phyloP scores from a whole-genome alignment of 2,113 vertebrate genomes.

The Planiliza haematocheilus region DNA sequence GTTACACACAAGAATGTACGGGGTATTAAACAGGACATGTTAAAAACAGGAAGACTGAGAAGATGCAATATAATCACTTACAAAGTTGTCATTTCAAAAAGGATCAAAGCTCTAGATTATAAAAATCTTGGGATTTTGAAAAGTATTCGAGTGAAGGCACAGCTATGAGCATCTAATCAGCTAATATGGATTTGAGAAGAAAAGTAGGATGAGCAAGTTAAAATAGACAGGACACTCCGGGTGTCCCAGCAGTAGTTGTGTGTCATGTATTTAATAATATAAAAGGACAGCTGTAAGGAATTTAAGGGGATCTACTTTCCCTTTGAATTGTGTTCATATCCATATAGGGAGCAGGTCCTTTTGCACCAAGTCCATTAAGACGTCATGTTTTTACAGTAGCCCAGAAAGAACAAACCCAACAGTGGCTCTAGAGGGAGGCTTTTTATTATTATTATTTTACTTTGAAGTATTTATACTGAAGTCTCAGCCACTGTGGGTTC shows the following conservation, averaged over 20 bases:
- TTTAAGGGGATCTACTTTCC: too few relatives aligned
- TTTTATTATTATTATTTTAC: too few relatives aligned
- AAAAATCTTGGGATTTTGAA: not conserved
- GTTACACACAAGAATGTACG: conserved; percentile 20
- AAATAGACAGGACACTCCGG: conserved; percentile 22
- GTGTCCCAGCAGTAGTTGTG: conserved; percentile 13
- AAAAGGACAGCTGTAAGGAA: too few relatives aligned
- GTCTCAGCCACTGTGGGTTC: too few relatives aligned
- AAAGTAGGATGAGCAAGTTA: conserved; percentile 18
- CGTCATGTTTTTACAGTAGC: too few relatives aligned
- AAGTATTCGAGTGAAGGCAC: conserved; percentile 3
- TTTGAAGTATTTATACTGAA: too few relatives aligned
- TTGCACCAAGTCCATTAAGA: too few relatives aligned
- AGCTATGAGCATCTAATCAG: not conserved
- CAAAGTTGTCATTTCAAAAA: not conserved
- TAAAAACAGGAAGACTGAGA: conserved; percentile 1
- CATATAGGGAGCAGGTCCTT: too few relatives aligned
- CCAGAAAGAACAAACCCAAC: too few relatives aligned
- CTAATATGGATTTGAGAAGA: not conserved
- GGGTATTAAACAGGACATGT: not conserved
- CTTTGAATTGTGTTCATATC: too few relatives aligned
- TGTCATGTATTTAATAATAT: not conserved
- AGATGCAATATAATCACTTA: not conserved
- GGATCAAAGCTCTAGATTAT: not conserved
- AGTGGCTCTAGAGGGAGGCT: too few relatives aligned